Conservation (phyloP, 1,140 invertebrate species). For the Zeugodacus cucurbitae region DNA sequence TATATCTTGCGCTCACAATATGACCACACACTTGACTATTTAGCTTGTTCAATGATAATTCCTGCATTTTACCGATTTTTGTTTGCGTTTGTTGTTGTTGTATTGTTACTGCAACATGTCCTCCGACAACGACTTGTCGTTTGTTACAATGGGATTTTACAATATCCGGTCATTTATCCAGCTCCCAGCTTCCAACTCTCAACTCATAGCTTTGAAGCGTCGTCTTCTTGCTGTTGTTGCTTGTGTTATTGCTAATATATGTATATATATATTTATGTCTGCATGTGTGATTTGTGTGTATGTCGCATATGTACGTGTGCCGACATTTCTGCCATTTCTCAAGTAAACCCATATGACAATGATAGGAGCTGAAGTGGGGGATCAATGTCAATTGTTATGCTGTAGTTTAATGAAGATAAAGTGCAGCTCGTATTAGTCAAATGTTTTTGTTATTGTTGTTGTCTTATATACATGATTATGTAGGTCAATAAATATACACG, state of each 20-base stretch:
- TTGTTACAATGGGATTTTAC: conserved; percentile 37
- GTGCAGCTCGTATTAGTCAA: not conserved
- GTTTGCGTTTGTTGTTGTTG: not conserved
- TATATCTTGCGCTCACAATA: conserved; percentile 3
- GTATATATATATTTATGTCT: not conserved
- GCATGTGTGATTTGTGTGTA: not conserved
- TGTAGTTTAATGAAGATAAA: conserved; percentile 33
- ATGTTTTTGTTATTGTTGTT: not conserved
- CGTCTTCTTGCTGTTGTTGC: not conserved
- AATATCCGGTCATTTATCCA: conserved; percentile 40
- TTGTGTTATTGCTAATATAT: not conserved
- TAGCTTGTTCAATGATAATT: conserved; percentile 34
- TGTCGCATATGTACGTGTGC: not conserved
- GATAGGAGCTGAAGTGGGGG: conserved; percentile 20
- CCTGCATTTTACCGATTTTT: not conserved
- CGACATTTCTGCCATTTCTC: not conserved
- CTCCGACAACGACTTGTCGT: conserved; percentile 25
- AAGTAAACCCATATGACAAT: not conserved
- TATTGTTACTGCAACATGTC: conserved; percentile 19
- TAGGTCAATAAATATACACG: not conserved
- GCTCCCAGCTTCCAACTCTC: conserved; percentile 11
- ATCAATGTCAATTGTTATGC: conserved; percentile 10
- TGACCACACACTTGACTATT: conserved; percentile 33
- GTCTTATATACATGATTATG: not conserved
- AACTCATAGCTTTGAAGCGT: not conserved